phyloP scores from a whole-genome alignment of 2,888 invertebrate species.

The Hyalella azteca region DNA sequence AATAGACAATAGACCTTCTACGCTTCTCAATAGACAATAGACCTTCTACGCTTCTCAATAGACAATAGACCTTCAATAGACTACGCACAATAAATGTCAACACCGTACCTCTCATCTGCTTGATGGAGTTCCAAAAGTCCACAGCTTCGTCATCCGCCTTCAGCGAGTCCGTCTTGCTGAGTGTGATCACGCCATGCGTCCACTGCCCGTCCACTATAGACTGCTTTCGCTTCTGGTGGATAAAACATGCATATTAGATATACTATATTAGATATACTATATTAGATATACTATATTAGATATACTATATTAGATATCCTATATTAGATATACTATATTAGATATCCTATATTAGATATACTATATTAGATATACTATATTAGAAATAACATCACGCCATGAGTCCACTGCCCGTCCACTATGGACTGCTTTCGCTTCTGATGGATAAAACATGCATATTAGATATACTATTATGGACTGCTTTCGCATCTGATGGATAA shows the following conservation, averaged over 20 bases:
- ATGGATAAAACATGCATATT: background rate
- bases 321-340: no score
- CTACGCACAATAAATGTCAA: constrained; percentile 29
- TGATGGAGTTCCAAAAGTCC: constrained; percentile 83
- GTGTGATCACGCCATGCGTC: constrained; percentile 36
- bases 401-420: constrained; percentile 46
- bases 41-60: no score
- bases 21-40: no score
- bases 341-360: no score
- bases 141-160: constrained; percentile 80
- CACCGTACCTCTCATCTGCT: constrained; percentile 75
- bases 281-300: no score
- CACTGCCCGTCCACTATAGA: constrained; percentile 45
- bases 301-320: no score
- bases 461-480: no score
- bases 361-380: no score
- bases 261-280: no score
- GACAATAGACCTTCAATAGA: no score
- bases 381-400: constrained; percentile 40
- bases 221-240: background rate
- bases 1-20: no score
- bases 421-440: background rate
- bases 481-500: no score
- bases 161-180: constrained; percentile 68
- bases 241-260: background rate